These are phyloP conservation scores for Coregonus suidteri DNA, from an alignment of 2,797 vertebrate genomes.

Conservation along the genomic window DNA sequence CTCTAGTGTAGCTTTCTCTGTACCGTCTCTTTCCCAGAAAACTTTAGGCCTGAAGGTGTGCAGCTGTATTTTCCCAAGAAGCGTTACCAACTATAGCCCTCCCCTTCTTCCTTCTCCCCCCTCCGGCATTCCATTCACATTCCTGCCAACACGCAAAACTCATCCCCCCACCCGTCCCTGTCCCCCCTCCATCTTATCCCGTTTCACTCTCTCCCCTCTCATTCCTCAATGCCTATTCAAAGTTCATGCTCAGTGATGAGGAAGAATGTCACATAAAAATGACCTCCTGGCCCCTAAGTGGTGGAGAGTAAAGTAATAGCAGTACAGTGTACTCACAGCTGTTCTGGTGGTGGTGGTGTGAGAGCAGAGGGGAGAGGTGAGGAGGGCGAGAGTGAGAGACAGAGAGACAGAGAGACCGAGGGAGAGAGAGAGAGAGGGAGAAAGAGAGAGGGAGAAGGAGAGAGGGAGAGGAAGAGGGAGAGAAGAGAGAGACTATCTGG, in stretches of 20 bases:
- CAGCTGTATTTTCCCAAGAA: neutral
- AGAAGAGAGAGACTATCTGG: conserved; percentile 15
- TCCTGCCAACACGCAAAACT: too few species aligned
- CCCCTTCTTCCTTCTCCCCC: neutral
- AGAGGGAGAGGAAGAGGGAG: too few species aligned
- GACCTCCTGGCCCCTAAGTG: conserved; percentile 33
- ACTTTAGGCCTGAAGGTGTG: neutral
- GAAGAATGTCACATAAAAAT: conserved; percentile 57
- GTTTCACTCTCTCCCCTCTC: neutral
- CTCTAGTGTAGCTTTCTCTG: too few species aligned
- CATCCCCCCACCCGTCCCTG: too few species aligned
- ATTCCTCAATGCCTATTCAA: neutral
- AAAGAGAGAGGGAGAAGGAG: neutral
- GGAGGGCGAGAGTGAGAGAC: neutral
- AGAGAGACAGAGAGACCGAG: neutral
- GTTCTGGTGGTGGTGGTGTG: conserved; percentile 9
- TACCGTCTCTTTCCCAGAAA: neutral
- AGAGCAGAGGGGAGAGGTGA: neutral
- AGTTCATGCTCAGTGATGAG: conserved; percentile 40
- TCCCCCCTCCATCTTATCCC: too few species aligned
- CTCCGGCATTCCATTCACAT: too few species aligned
- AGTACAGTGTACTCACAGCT: conserved; percentile 44
- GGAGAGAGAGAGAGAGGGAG: neutral
- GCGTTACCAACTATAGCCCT: neutral
- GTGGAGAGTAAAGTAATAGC: conserved; percentile 48